Base-by-base conservation (phyloP, 2,113 vertebrate genomes). In the Elephantulus edwardii region DNA sequence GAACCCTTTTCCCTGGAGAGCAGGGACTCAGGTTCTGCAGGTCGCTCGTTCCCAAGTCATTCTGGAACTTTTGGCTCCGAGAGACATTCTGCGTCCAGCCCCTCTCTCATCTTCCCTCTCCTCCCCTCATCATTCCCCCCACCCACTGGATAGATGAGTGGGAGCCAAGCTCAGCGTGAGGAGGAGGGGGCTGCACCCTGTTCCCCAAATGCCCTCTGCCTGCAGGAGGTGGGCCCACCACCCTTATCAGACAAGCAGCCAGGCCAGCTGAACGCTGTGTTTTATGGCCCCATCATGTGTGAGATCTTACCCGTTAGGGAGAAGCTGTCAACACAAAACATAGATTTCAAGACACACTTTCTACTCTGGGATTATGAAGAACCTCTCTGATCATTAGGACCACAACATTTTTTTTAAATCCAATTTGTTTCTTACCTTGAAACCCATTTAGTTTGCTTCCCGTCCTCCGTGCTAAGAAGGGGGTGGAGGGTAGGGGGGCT, bases 371-470 rank as follows among this genome's bases (percentile, higher is more conserved):
- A 91, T 96, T 96, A 93, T 94, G 95, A 95, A 96, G 93, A 91
- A 91, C 92, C 80, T 80, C 66, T 94, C 86, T 2, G 22, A 96
- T 95, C 93, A 93, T 96, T 96, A 94, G 88, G 92, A 72, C 76
- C 2, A 10, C 93, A 93, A 52, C 81, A 95, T 92, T 95, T 93
- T 95, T 94, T 95, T 94, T 35, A 52, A 94, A 94, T 93, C 83
- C 95, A 95, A 95, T 96, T 93, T 96, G 83, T 95, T 95, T 95
- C 93, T 88, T n/a, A 16, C 90, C 90, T 93, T 9, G 0, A 88
- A 95, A 81, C 66, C 68, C 90, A 95, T 96, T 95, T 94, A 56
- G 76, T 93, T 88, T 93, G 82, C 76, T 93, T 86, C 81, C 93
- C 35, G 68, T 38, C 60, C 48, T 81, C 68, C 13, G 24, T 16